phyloP scores from a whole-genome alignment of 2,113 vertebrate species.

The Thinocorus orbignyianus region DNA sequence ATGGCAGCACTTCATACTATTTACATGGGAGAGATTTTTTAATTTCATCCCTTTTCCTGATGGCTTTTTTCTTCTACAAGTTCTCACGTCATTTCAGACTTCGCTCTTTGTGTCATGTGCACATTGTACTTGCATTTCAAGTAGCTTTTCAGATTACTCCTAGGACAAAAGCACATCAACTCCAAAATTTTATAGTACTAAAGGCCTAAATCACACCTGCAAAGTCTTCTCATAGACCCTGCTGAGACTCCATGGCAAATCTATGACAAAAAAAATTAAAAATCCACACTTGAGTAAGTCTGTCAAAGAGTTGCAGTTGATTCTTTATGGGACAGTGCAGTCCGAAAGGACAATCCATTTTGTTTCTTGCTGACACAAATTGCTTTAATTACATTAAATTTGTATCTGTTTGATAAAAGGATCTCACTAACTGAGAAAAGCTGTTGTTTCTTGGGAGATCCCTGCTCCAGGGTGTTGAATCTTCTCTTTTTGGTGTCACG shows the following conservation, averaged over 20 bases:
- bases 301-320: not conserved
- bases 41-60: not conserved
- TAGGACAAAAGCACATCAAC: not conserved
- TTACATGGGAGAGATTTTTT: not conserved
- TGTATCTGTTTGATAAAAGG: not conserved
- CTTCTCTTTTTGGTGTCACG: not conserved
- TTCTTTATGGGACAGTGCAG: not conserved
- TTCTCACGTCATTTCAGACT: not conserved
- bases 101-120: rapidly evolving
- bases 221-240: not conserved
- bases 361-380: not conserved
- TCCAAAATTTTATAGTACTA: not conserved
- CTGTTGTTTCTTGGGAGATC: not conserved
- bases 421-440: not conserved
- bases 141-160: not conserved
- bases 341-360: not conserved
- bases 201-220: not conserved
- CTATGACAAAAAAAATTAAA: not conserved
- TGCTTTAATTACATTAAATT: not conserved
- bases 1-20: not conserved
- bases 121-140: not conserved
- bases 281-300: not conserved
- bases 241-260: not conserved
- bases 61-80: not conserved
- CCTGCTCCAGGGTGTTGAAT: not conserved